A percentile compares a stretch with the other conserved stretches of the same genome.
Conservation (phyloP, 2,113 vertebrate genomes). For the Chaetodon auriga region DNA sequence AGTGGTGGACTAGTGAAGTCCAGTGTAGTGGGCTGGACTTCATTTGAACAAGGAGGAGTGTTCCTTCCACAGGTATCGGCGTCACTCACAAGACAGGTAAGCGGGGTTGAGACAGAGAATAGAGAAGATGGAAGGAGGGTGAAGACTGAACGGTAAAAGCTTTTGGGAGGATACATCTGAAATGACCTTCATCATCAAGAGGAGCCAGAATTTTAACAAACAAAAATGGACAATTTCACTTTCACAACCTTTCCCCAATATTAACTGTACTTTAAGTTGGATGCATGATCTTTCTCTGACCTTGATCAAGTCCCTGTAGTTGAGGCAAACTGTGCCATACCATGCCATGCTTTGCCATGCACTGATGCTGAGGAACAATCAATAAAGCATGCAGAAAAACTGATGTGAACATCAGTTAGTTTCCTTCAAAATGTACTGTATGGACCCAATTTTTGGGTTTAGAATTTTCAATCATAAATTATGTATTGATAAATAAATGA, state of each 20-base stretch:
- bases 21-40: slow-evolving; percentile 53
- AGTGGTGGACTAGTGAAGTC: slow-evolving; percentile 19
- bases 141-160: neutral
- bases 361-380: neutral
- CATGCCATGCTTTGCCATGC: neutral
- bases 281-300: neutral
- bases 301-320: neutral
- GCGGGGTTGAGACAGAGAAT: slow-evolving; percentile 14
- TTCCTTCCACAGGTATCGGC: slow-evolving; percentile 27
- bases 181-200: slow-evolving; percentile 9
- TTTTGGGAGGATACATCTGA: neutral
- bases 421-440: slow-evolving; percentile 4
- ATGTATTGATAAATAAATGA: neutral
- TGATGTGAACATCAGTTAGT: neutral
- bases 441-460: neutral
- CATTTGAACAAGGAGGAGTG: slow-evolving; percentile 54
- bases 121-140: neutral
- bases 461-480: too few species aligned
- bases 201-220: neutral
- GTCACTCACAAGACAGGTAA: slow-evolving; percentile 36
- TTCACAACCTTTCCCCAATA: neutral
- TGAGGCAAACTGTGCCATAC: neutral
- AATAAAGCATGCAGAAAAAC: neutral
- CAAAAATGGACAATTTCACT: neutral
- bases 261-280: neutral